Base-by-base conservation (phyloP, 2,888 invertebrate genomes). In the Apamea monoglypha region DNA sequence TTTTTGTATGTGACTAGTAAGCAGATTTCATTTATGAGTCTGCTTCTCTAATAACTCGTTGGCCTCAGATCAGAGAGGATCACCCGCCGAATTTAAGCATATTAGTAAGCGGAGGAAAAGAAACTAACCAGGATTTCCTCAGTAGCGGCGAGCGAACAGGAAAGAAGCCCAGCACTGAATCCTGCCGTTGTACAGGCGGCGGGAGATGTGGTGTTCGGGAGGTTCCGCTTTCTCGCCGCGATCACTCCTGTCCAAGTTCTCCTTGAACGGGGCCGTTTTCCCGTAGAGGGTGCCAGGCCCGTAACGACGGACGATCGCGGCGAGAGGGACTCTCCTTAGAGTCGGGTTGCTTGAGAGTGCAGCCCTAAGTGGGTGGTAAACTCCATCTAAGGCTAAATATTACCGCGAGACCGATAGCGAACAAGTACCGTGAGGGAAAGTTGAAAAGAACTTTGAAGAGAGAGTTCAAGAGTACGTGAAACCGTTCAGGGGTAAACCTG, bases 101-200 rank as follows among this genome's bases (percentile, higher is more conserved):
- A 97, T 97, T 95, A 97, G 93, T 97, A 97, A 97, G 97, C 97
- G 97, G 97, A 97, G 97, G 97, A 97, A 97, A 97, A 97, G 97
- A 98, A 98, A 98, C 93, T 93, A 93, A 93, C 93, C 40, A 92
- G 92, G 93, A 93, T 93, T 93, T 91, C 92, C 93, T 90, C 87
- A 93, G 93, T 93, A 93, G 92, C 92, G 92, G 93, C 93, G 93
- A 92, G 92, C 91, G 93, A 93, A 97, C 94, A 94, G 97, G 97
- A 96, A 97, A 66, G 90, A 83, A 97, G 97, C 97, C 97, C 97
- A 97, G 96, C 97, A 95, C 97, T 95, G 96, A 97, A 97, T 96
- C 96, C 94, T 92, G 90, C 92, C 91, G 93, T 92, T 88, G 79
- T 88, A 90, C 87, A 88, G 90, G 95, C 96, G 91, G 92, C 91